phyloP scores from a whole-genome alignment of 2,797 vertebrate genomes.

The Taenioides sp. region DNA sequence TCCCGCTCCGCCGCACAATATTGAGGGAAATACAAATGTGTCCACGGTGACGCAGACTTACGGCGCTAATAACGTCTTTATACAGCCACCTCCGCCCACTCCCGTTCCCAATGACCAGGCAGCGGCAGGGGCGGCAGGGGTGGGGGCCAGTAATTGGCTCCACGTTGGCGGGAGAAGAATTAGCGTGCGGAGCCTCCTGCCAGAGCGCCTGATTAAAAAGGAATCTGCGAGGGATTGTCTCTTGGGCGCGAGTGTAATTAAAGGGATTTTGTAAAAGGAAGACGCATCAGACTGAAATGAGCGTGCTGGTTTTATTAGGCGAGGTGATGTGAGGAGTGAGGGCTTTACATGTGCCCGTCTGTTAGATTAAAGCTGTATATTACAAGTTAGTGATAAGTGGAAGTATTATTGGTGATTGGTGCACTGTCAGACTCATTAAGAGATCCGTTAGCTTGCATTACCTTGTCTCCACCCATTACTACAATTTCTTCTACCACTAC shows the following conservation, averaged over 20 bases:
- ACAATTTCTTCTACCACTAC: too few species aligned
- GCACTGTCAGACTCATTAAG: not conserved
- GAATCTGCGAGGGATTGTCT: conserved; percentile 34
- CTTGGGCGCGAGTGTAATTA: conserved; percentile 20
- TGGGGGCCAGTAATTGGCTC: conserved; percentile 32
- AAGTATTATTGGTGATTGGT: not conserved
- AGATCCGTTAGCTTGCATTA: not conserved
- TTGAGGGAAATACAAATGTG: conserved; percentile 35
- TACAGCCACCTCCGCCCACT: conserved; percentile 10
- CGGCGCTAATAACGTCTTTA: conserved; percentile 52
- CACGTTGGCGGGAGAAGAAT: conserved; percentile 31
- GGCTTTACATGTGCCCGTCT: not conserved
- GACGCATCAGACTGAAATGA: conserved; percentile 28
- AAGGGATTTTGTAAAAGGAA: conserved; percentile 15
- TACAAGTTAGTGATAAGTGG: not conserved
- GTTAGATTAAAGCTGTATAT: not conserved
- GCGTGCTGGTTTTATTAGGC: conserved; percentile 15
- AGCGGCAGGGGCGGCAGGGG: not conserved
- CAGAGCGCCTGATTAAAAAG: conserved; percentile 41
- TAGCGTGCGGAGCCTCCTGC: conserved; percentile 35
- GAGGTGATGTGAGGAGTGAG: not conserved
- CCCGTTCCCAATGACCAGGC: conserved; percentile 30
- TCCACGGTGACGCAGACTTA: conserved; percentile 39
- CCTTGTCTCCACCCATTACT: too few species aligned
- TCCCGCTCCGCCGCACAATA: conserved; percentile 27